Evolutionary conservation across 2,888 invertebrate genomes (phyloP).

Genomic region (Pediacus dermestoides): DNA sequence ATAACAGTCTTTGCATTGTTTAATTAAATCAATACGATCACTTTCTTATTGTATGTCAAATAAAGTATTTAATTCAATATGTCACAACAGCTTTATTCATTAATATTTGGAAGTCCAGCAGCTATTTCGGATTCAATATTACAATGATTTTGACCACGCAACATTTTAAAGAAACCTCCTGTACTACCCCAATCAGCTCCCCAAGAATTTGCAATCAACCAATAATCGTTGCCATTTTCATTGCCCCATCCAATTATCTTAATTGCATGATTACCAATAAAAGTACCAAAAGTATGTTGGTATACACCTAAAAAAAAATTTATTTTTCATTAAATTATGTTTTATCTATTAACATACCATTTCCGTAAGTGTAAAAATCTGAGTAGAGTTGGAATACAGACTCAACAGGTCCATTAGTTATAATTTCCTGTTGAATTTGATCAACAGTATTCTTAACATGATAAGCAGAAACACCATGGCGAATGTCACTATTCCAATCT

Average conservation of each 20-base stretch:
- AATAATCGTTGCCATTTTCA: constrained; percentile 70
- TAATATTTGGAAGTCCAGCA: constrained; percentile 4
- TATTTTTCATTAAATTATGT: not conserved
- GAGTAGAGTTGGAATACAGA: constrained; percentile 56
- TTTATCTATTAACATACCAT: constrained; percentile 13
- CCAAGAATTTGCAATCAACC: constrained; percentile 89
- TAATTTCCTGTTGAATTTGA: constrained; percentile 22
- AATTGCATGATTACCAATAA: constrained; percentile 78
- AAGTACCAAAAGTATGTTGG: constrained; percentile 65
- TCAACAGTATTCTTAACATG: constrained; percentile 10
- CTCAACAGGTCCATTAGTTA: constrained; percentile 64
- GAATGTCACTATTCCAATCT: constrained; percentile 56
- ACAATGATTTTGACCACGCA: constrained; percentile 70
- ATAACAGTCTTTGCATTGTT: no score
- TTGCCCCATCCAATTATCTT: constrained; percentile 85
- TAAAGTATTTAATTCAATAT: no score
- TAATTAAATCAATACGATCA: no score
- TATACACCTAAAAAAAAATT: constrained; percentile 56
- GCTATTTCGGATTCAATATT: constrained; percentile 61
- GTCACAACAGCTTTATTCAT: no score
- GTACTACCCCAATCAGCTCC: constrained; percentile 80
- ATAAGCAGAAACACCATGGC: constrained; percentile 19
- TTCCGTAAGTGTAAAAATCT: constrained; percentile 76
- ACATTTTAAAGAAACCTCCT: constrained; percentile 77
- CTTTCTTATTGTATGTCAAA: no score